Evolutionary conservation across 2,113 vertebrate genomes (phyloP).

Genomic region (Mormoops blainvillei): DNA sequence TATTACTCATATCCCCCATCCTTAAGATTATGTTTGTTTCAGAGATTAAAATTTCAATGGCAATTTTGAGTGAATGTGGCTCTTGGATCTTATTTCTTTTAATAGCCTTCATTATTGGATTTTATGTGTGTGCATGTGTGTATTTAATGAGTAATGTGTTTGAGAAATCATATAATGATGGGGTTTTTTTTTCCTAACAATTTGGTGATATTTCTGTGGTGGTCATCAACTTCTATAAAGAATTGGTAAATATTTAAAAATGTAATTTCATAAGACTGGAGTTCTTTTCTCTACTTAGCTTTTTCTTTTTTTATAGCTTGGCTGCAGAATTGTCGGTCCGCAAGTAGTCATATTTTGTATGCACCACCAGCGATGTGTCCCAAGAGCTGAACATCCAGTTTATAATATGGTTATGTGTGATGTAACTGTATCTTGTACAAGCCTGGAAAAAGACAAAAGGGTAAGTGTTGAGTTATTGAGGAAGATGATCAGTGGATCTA

Average conservation of each 20-base stretch:
- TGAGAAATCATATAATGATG: not conserved
- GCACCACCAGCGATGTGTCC: conserved; percentile 90
- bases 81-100: conserved; percentile 30
- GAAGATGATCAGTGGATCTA: not conserved
- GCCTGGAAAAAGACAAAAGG: conserved; percentile 90
- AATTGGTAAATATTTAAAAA: conserved; percentile 30
- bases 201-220: not conserved
- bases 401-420: conserved; percentile 96
- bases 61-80: not conserved
- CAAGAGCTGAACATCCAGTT: conserved; percentile 91
- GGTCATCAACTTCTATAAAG: not conserved
- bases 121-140: not conserved
- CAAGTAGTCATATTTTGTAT: conserved; percentile 94
- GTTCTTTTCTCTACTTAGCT: not conserved
- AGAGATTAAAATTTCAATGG: conserved; percentile 8
- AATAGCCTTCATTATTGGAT: not conserved
- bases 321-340: conserved; percentile 94
- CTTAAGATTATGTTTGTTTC: not conserved
- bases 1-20: not conserved
- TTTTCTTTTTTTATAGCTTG: conserved; percentile 81
- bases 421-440: conserved; percentile 92
- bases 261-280: not conserved
- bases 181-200: not conserved
- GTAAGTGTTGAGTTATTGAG: conserved; percentile 70
- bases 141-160: not conserved